Evolutionary conservation across 2,797 vertebrate genomes (phyloP).

Genomic region (Australoheros facetus): DNA sequence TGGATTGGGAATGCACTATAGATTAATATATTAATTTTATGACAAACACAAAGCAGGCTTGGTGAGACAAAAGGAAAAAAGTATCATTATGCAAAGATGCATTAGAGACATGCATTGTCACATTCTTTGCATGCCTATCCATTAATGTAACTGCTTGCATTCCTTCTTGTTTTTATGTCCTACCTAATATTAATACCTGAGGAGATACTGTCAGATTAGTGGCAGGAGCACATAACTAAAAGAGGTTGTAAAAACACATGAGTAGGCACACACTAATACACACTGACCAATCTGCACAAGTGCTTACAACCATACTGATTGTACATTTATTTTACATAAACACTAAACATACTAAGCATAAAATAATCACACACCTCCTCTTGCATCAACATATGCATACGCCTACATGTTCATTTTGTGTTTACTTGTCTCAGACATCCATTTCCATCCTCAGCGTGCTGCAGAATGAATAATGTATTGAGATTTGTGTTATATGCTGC

Average conservation of each 20-base stretch:
- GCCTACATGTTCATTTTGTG: slow-evolving; percentile 8
- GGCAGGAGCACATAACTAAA: background rate
- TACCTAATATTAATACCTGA: background rate
- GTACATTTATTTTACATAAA: background rate
- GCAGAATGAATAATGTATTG: slow-evolving; percentile 59
- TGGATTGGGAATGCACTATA: background rate
- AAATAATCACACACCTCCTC: background rate
- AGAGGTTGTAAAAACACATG: background rate
- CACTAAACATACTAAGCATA: background rate
- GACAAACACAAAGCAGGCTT: background rate
- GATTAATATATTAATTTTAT: background rate
- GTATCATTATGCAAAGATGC: background rate
- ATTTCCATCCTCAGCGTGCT: slow-evolving; percentile 7
- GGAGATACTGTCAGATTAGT: background rate
- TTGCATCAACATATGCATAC: background rate
- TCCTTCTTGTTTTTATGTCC: background rate
- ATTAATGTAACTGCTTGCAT: background rate
- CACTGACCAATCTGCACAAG: background rate
- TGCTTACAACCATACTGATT: background rate
- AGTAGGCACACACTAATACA: background rate
- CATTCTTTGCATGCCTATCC: background rate
- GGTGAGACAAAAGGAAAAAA: background rate
- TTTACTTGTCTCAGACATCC: slow-evolving; percentile 29
- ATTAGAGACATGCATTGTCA: background rate
- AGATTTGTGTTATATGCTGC: slow-evolving; percentile 36